A percentile compares a stretch with the other conserved stretches of the same genome.
phyloP scores from a whole-genome alignment of 2,113 vertebrate species.

The Tragelaphus imberbis region DNA sequence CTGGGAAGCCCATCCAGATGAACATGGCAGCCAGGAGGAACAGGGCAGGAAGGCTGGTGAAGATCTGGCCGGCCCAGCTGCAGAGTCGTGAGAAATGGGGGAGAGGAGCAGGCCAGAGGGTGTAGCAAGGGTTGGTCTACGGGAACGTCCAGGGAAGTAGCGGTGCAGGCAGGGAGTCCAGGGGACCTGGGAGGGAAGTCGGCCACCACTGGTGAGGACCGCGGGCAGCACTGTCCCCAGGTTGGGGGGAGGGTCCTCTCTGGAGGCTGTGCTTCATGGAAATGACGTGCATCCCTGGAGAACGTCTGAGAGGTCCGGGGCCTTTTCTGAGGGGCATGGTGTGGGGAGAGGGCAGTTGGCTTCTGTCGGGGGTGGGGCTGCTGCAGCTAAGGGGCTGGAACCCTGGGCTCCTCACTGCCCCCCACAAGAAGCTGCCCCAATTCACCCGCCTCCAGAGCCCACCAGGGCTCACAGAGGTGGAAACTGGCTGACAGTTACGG shows the following conservation, averaged over 20 bases:
- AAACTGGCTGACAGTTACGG: not conserved
- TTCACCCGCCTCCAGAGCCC: not conserved
- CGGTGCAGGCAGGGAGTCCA: not conserved
- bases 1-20: rapidly evolving
- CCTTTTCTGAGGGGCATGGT: not conserved
- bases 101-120: not conserved
- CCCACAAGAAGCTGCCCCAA: not conserved
- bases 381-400: not conserved
- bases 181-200: rapidly evolving
- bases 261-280: not conserved
- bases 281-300: not conserved
- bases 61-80: too few relatives aligned
- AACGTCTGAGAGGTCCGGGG: not conserved
- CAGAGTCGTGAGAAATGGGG: not conserved
- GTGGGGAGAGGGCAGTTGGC: not conserved
- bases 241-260: too few relatives aligned
- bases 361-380: not conserved
- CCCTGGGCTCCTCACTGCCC: not conserved
- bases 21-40: not conserved
- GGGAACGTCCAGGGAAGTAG: not conserved
- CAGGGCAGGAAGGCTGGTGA: not conserved
- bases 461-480: rapidly evolving
- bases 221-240: not conserved
- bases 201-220: too few relatives aligned
- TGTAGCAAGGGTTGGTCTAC: not conserved